Evolutionary conservation across 2,797 vertebrate genomes (phyloP), one percentile per base, ranked within the genome.

Genomic region (Bradypodion ventrale): DNA sequence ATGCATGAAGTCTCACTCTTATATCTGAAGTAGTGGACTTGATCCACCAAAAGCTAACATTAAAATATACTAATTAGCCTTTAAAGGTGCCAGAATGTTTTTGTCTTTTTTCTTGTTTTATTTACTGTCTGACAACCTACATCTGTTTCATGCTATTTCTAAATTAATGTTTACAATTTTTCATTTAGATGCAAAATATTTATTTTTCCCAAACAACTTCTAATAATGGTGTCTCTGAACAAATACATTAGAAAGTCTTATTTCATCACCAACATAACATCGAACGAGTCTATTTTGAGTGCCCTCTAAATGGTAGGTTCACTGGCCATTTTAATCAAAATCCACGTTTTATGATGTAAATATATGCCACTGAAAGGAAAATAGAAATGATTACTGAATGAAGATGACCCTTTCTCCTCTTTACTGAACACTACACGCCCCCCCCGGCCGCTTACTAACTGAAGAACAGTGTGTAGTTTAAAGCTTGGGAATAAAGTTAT

Each of bases 391-490:
- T 85, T 91, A 78, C 35, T 81, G 80, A 88, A 92, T 88, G 63
- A 89, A 91, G 83, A 88, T 76, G 86, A 92, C 85, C 85, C 68
- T 88, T 89, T 29, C 89, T 21, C 7, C 13, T 49, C 13, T 49
- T 49, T 46, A 46, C 46, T 5, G 5, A 46, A 5, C n/a, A n/a
- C n/a, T n/a, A n/a, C n/a, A n/a, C n/a, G n/a, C n/a, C 10, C 44
- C 44, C 5, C 44, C 44, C 10, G 10, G 10, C 44, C 44, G 46
- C 75, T 5, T 46, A 83, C 44, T 42, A 40, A 49, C 93, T 91
- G 86, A 88, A 83, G 83, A 89, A 75, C 46, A 89, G 85, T 16
- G 84, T 70, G 78, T 90, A 75, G 87, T 83, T 94, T 89, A 93
- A 94, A 92, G 78, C 76, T 74, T 82, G 82, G 82, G 81, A 78